These are phyloP conservation scores for Drosophila hamatofila DNA, from an alignment of 2,888 invertebrate species.

Conservation along the genomic window DNA sequence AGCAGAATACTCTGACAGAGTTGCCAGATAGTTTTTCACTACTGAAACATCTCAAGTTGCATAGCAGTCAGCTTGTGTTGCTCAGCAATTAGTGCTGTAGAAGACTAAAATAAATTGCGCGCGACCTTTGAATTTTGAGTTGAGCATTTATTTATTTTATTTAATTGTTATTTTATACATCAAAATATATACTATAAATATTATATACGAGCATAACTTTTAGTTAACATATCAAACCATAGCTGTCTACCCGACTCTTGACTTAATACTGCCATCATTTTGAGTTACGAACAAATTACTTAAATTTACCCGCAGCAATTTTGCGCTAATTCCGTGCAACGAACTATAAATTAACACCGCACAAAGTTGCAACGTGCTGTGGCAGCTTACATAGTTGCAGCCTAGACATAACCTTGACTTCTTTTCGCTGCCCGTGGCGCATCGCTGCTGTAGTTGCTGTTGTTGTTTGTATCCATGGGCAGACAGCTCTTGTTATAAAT, in stretches of 20 bases:
- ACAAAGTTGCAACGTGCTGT: constrained; percentile 49
- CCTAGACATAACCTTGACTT: constrained; percentile 61
- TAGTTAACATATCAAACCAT: neutral
- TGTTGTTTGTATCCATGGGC: constrained; percentile 36
- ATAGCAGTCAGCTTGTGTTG: constrained; percentile 41
- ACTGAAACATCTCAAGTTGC: neutral
- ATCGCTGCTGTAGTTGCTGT: constrained; percentile 16
- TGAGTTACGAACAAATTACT: neutral
- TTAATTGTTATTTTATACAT: neutral
- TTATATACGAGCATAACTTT: neutral
- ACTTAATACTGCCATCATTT: constrained; percentile 16
- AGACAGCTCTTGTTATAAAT: constrained; percentile 62
- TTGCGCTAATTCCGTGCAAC: constrained; percentile 43
- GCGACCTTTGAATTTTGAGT: neutral
- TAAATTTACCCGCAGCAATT: constrained; percentile 39
- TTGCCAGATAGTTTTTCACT: constrained; percentile 39
- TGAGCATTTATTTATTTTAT: neutral
- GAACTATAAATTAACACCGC: constrained; percentile 67
- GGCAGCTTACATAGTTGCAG: constrained; percentile 43
- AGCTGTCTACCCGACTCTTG: neutral
- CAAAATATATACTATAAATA: neutral
- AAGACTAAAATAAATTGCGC: neutral
- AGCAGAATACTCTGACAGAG: neutral
- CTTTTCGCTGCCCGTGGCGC: constrained; percentile 39
- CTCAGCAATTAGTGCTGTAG: constrained; percentile 27